phyloP scores from a whole-genome alignment of 2,888 invertebrate genomes.

The Aricia artaxerxes region DNA sequence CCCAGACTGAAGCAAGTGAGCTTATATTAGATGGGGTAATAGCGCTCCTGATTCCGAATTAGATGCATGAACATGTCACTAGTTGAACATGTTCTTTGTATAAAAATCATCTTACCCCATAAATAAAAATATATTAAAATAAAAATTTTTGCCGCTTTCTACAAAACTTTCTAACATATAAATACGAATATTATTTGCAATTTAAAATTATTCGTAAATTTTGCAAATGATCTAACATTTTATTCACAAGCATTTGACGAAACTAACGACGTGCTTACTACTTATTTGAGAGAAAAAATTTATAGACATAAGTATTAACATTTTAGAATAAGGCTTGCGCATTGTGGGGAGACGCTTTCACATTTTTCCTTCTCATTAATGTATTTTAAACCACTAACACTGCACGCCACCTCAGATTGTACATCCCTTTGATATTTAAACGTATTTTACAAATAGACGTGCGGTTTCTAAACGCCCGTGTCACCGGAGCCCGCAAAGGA shows the following conservation, averaged over 20 bases:
- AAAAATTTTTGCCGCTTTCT: neutral
- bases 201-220: neutral
- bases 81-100: neutral
- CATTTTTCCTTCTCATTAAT: constrained; percentile 29
- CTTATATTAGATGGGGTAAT: neutral
- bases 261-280: neutral
- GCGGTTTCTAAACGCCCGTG: constrained; percentile 51
- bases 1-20: neutral
- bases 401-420: constrained; percentile 41
- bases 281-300: neutral
- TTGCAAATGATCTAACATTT: neutral
- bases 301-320: neutral
- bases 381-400: constrained; percentile 54
- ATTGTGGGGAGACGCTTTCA: constrained; percentile 11
- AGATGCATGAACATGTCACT: neutral
- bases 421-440: constrained; percentile 50
- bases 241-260: neutral
- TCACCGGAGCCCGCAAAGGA: constrained; percentile 49
- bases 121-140: neutral
- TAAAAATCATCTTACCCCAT: neutral
- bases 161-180: neutral
- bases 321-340: constrained; percentile 24
- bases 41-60: neutral
- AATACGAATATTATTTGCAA: neutral
- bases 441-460: constrained; percentile 50